Evolutionary conservation across 2,888 invertebrate genomes (phyloP).

Genomic region (Paralinhomoeus sp.): DNA sequence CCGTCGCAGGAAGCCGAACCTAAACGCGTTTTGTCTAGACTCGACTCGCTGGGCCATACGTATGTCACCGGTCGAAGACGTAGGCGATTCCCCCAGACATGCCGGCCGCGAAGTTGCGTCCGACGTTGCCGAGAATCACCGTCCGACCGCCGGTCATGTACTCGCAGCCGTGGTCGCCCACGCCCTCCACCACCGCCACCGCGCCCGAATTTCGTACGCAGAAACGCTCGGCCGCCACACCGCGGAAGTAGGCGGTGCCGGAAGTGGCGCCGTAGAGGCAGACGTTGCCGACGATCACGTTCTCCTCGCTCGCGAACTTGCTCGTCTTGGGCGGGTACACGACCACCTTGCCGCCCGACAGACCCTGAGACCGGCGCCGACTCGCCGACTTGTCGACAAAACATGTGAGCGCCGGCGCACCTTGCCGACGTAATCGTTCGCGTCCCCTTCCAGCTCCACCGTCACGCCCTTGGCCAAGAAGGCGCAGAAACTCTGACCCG

Average conservation of each 20-base stretch:
- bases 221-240: constrained; percentile 91
- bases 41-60: background rate
- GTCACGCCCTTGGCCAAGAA: constrained; percentile 72
- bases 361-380: constrained; percentile 36
- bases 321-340: constrained; percentile 64
- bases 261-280: constrained; percentile 89
- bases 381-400: background rate
- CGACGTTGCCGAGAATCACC: constrained; percentile 74
- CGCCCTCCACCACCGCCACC: constrained; percentile 62
- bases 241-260: constrained; percentile 39
- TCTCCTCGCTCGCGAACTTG: constrained; percentile 62
- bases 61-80: constrained; percentile 50
- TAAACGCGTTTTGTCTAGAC: background rate
- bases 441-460: constrained; percentile 76
- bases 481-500: constrained; percentile 96
- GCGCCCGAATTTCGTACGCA: constrained; percentile 95
- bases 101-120: constrained; percentile 93
- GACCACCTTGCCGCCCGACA: constrained; percentile 77
- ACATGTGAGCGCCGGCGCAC: constrained; percentile 21
- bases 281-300: constrained; percentile 93
- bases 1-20: constrained; percentile 18
- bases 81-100: constrained; percentile 95
- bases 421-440: constrained; percentile 92
- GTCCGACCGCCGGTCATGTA: constrained; percentile 78
- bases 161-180: constrained; percentile 97